Evolutionary conservation across 1,140 invertebrate species (phyloP).

Genomic region (Scaptomyza graminum): DNA sequence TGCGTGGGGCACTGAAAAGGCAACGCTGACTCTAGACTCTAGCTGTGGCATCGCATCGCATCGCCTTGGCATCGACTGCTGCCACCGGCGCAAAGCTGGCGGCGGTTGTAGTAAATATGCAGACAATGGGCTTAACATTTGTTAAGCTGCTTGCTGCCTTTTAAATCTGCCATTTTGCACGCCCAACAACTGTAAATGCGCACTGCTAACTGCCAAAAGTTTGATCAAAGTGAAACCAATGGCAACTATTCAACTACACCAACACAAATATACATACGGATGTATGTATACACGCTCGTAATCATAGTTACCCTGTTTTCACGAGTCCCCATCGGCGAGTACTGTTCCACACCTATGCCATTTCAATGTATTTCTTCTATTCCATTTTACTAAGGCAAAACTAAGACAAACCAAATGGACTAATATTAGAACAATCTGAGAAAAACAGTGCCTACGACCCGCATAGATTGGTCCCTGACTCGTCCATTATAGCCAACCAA

Average conservation of each 20-base stretch:
- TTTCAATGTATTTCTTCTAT: no score
- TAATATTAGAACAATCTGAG: no score
- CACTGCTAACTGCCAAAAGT: not conserved
- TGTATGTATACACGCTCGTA: not conserved
- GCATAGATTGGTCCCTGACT: no score
- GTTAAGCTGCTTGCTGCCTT: constrained; percentile 38
- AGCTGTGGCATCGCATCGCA: constrained; percentile 18
- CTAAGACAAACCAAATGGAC: no score
- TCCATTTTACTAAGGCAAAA: no score
- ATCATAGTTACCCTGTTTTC: no score
- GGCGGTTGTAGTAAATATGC: not conserved
- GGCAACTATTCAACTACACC: constrained; percentile 35
- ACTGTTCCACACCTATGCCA: no score
- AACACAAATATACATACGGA: constrained; percentile 12
- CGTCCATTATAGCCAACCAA: no score
- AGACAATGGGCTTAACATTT: constrained; percentile 50
- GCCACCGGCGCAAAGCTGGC: no score
- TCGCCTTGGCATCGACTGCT: constrained; percentile 4
- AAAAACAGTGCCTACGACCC: no score
- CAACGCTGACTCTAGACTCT: not conserved
- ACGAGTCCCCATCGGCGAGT: no score
- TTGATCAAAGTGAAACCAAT: constrained; percentile 49
- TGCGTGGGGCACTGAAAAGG: constrained; percentile 17
- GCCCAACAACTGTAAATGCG: constrained; percentile 46
- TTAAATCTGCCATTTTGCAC: constrained; percentile 44